phyloP scores from a whole-genome alignment of 1,140 invertebrate genomes.

The Liolophura sinensis region DNA sequence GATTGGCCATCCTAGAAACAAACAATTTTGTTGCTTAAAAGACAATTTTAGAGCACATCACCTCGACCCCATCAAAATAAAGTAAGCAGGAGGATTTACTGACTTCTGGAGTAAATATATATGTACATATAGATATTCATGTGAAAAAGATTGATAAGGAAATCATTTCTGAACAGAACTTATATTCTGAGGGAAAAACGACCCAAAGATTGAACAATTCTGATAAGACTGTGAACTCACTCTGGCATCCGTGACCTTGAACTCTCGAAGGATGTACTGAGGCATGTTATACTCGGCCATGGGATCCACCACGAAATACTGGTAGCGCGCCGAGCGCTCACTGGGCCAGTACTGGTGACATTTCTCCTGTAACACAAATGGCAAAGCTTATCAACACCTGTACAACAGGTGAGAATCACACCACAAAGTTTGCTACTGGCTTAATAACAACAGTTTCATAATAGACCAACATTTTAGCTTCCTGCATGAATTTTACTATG shows the following conservation, averaged over 20 bases:
- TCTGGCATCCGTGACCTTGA: slow-evolving; percentile 80
- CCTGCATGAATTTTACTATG: too few relatives aligned
- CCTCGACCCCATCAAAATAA: not conserved
- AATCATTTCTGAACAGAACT: not conserved
- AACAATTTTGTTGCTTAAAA: not conserved
- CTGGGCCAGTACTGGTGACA: slow-evolving; percentile 99
- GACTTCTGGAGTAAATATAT: not conserved
- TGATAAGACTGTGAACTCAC: slow-evolving; percentile 42
- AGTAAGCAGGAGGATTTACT: not conserved
- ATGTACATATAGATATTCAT: not conserved
- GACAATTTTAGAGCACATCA: not conserved
- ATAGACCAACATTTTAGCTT: not conserved
- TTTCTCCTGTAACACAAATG: slow-evolving; percentile 75
- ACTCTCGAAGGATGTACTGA: slow-evolving; percentile 97
- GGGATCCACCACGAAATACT: slow-evolving; percentile 97
- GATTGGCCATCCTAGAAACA: slow-evolving; percentile 85
- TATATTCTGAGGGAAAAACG: not conserved
- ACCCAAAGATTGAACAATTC: not conserved
- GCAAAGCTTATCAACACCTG: not conserved
- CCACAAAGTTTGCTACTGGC: not conserved
- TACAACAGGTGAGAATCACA: not conserved
- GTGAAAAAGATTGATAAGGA: not conserved
- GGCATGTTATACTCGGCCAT: slow-evolving; percentile 99
- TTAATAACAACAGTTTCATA: not conserved
- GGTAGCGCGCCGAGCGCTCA: slow-evolving; percentile 91